Percentiles rank a stretch among this genome's conserved stretches.
Evolutionary conservation across 1,140 invertebrate genomes (phyloP).

Genomic region (Acromyrmex charruanus): DNA sequence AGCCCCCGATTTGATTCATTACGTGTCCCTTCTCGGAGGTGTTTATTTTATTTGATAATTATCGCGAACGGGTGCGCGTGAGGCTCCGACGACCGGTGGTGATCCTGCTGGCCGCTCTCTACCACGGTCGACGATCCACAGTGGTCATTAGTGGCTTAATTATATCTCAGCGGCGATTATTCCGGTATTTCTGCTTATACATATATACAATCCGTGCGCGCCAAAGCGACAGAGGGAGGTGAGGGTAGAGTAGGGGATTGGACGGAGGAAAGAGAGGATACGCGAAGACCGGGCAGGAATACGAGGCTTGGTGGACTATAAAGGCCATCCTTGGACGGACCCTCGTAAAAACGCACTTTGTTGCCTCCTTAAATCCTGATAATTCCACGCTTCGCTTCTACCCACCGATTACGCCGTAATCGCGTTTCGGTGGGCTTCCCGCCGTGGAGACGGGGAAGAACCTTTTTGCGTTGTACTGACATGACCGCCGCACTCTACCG

Average conservation of each 20-base stretch:
- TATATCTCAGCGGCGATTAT: constrained; percentile 81
- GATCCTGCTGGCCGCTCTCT: background rate
- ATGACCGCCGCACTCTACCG: constrained; percentile 54
- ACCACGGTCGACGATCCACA: constrained; percentile 35
- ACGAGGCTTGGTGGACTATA: constrained; percentile 75
- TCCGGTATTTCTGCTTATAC: constrained; percentile 74
- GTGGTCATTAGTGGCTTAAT: constrained; percentile 83
- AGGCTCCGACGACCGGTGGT: constrained; percentile 6
- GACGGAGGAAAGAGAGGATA: background rate
- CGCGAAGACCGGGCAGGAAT: constrained; percentile 53
- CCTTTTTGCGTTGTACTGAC: constrained; percentile 68
- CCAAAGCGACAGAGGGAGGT: background rate
- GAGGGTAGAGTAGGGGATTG: background rate
- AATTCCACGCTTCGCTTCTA: constrained; percentile 77
- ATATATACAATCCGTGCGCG: constrained; percentile 7
- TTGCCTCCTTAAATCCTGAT: constrained; percentile 79
- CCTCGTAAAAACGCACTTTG: constrained; percentile 79
- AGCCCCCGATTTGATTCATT: constrained; percentile 69
- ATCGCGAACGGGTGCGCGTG: constrained; percentile 60
- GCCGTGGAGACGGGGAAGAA: constrained; percentile 48
- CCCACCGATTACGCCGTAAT: constrained; percentile 77
- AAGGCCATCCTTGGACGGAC: constrained; percentile 78
- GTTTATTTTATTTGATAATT: constrained; percentile 83
- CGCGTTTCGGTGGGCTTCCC: constrained; percentile 75
- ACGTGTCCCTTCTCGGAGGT: constrained; percentile 72